Percentiles rank a stretch among this genome's conserved stretches.
Conservation (phyloP, 2,797 vertebrate genomes). For the Cyclopterus lumpus region DNA sequence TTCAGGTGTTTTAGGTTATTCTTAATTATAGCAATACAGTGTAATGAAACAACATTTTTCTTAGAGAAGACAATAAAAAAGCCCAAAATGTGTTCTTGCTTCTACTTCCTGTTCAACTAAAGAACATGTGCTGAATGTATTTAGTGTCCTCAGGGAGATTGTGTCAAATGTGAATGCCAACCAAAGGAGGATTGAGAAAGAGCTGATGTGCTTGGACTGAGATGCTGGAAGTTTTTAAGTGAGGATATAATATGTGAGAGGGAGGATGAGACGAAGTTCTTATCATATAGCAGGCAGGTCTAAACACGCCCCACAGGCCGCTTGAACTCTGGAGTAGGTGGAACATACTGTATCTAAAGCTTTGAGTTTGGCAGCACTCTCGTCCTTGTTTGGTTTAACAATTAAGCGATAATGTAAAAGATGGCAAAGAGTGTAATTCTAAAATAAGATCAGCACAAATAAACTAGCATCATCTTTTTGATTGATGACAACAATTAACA, state of each 20-base stretch:
- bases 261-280: slow-evolving; percentile 59
- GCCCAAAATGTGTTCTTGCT: background rate
- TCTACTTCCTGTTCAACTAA: slow-evolving; percentile 5
- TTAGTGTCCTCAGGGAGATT: slow-evolving; percentile 29
- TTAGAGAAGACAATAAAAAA: background rate
- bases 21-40: background rate
- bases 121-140: slow-evolving; percentile 9
- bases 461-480: background rate
- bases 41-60: background rate
- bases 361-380: background rate
- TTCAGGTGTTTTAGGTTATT: background rate
- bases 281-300: slow-evolving; percentile 64
- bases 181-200: slow-evolving; percentile 34
- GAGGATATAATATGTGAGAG: slow-evolving; percentile 37
- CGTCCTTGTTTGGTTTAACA: background rate
- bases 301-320: slow-evolving; percentile 41
- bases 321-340: slow-evolving; percentile 6
- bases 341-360: background rate
- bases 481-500: slow-evolving; percentile 1
- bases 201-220: slow-evolving; percentile 24
- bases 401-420: background rate
- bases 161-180: slow-evolving; percentile 33
- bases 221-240: slow-evolving; percentile 39
- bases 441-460: background rate
- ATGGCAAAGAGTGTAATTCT: background rate